Evolutionary conservation across 1,140 invertebrate genomes (phyloP).

Genomic region (Drosophila sp.): DNA sequence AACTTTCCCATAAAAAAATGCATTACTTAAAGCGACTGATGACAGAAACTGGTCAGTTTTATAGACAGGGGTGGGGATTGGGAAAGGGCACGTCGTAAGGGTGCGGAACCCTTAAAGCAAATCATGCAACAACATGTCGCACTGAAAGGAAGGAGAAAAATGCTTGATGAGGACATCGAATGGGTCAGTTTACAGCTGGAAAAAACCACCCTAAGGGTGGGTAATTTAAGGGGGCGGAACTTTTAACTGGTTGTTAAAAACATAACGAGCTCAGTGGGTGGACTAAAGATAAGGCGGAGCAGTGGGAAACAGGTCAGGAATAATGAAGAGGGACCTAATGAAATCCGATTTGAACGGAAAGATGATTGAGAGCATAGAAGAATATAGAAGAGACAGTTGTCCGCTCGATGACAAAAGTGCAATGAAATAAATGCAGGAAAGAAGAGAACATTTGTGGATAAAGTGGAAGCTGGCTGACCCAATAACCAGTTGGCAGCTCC

Average conservation of each 20-base stretch:
- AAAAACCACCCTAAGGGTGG: not conserved
- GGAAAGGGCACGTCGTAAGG: not conserved
- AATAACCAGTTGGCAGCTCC: not conserved
- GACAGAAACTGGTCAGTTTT: not conserved
- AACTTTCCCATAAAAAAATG: conserved; percentile 18
- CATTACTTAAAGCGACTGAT: conserved; percentile 44
- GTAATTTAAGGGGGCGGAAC: conserved; percentile 1
- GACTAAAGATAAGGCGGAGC: not conserved
- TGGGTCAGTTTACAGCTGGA: conserved; percentile 63
- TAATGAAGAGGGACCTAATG: conserved; percentile 60
- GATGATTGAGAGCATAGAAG: not conserved
- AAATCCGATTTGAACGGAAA: conserved; percentile 64
- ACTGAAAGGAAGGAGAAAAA: not conserved
- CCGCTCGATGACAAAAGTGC: conserved; percentile 4
- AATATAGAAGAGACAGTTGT: not conserved
- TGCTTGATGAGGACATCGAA: conserved; percentile 5
- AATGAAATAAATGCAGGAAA: not conserved
- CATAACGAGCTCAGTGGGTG: not conserved
- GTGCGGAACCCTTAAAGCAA: conserved; percentile 18
- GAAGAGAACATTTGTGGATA: too few relatives aligned
- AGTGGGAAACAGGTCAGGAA: conserved; percentile 21
- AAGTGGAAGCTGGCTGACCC: too few relatives aligned
- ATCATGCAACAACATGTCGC: conserved; percentile 12
- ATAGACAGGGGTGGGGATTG: not conserved
- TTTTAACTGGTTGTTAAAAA: conserved; percentile 67